Conservation (phyloP, 2,113 vertebrate species). For the Coryphaenoides rupestris region DNA sequence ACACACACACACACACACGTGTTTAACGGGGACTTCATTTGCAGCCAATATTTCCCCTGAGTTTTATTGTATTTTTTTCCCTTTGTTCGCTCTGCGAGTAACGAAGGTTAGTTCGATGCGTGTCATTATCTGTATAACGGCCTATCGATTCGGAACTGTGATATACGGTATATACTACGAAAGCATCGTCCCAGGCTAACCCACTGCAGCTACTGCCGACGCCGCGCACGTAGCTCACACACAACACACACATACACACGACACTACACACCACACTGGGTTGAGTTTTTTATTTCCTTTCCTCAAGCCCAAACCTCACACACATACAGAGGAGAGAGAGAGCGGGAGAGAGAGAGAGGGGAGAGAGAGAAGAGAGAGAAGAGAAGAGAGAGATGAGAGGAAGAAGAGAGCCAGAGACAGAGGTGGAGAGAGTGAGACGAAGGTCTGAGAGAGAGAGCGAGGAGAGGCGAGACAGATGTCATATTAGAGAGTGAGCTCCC, state of each 20-base stretch:
- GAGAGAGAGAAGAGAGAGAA: slow-evolving; percentile 20
- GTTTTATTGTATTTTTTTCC: not conserved
- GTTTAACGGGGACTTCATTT: slow-evolving; percentile 44
- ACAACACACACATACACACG: not conserved
- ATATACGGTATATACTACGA: slow-evolving; percentile 40
- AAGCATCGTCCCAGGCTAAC: slow-evolving; percentile 34
- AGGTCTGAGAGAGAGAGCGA: slow-evolving; percentile 20
- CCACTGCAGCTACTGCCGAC: slow-evolving; percentile 8
- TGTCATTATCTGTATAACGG: slow-evolving; percentile 51
- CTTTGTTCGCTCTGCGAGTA: slow-evolving; percentile 24
- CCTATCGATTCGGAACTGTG: slow-evolving; percentile 45
- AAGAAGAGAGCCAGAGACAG: not conserved
- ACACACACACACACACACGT: not conserved
- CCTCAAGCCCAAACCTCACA: slow-evolving; percentile 17
- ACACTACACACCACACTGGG: not conserved
- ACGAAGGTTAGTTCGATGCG: slow-evolving; percentile 34
- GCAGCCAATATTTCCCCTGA: not conserved
- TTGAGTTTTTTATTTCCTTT: slow-evolving; percentile 47
- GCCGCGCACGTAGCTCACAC: not conserved
- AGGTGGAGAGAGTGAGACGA: not conserved
- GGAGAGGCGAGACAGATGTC: too few species aligned
- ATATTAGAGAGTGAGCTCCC: too few species aligned
- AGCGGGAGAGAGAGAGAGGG: not conserved
- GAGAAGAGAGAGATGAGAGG: slow-evolving; percentile 9
- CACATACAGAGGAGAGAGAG: not conserved